Percentiles rank a stretch among this genome's conserved stretches.
These are phyloP conservation scores for Orthonyx spaldingii DNA, from an alignment of 2,113 vertebrate species.

Conservation along the genomic window DNA sequence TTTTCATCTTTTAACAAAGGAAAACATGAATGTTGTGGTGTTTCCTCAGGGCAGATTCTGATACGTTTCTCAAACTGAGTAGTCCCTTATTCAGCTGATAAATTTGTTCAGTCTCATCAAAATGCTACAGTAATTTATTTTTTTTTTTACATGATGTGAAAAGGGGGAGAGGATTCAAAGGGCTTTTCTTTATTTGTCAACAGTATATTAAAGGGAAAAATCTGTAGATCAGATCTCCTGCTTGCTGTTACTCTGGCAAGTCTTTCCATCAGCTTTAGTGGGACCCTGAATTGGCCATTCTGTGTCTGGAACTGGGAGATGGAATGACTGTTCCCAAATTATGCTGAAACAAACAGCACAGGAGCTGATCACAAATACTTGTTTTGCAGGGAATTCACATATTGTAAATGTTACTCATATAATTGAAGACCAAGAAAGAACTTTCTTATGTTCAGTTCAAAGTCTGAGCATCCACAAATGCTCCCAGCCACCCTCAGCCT, in stretches of 20 bases:
- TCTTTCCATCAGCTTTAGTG: background rate
- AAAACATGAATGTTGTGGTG: background rate
- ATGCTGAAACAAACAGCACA: background rate
- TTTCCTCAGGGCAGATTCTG: background rate
- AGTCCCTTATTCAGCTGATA: background rate
- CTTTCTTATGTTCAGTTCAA: background rate
- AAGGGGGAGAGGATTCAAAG: conserved; percentile 27
- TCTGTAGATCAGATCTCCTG: background rate
- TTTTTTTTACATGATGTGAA: background rate
- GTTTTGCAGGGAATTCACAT: background rate
- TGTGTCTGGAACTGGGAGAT: background rate
- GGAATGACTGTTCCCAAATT: background rate
- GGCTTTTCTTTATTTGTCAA: background rate
- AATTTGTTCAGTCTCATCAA: background rate
- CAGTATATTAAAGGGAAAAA: background rate
- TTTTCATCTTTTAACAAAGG: background rate
- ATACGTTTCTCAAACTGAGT: background rate
- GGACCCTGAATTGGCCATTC: background rate
- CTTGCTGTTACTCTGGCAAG: background rate
- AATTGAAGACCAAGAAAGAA: background rate
- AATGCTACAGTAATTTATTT: background rate
- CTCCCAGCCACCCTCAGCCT: background rate
- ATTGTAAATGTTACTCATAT: background rate
- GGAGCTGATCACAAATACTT: background rate
- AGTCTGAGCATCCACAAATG: background rate